Percentiles rank a stretch among this genome's conserved stretches.
Conservation (phyloP, 2,888 invertebrate species). For the Gisinianus flammeolus region DNA sequence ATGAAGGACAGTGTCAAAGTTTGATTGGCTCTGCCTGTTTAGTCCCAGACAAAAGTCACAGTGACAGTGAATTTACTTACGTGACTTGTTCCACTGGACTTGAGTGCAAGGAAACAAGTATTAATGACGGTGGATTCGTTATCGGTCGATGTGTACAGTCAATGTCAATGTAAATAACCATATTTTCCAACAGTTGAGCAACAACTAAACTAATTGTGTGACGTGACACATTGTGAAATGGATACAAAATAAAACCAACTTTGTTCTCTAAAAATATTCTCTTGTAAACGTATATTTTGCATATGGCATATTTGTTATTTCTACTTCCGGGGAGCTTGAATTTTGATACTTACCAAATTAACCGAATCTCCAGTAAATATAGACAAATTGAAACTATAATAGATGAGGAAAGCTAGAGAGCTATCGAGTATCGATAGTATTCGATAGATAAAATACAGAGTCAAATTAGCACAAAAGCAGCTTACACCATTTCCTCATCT, state of each 20-base stretch:
- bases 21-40: conserved; percentile 25
- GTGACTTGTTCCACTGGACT: not conserved
- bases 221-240: not conserved
- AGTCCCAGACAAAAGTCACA: not conserved
- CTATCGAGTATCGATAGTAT: too few species aligned
- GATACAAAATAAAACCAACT: not conserved
- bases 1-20: not conserved
- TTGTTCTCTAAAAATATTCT: not conserved
- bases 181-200: not conserved
- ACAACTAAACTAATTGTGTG: not conserved
- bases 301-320: not conserved
- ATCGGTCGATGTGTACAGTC: conserved; percentile 11
- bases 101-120: not conserved
- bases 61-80: not conserved
- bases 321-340: too few species aligned
- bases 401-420: too few species aligned
- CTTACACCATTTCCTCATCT: too few species aligned
- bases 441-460: too few species aligned
- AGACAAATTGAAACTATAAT: too few species aligned
- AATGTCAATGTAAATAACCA: not conserved
- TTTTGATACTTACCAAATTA: too few species aligned
- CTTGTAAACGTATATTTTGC: not conserved
- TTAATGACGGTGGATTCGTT: conserved; percentile 15
- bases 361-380: too few species aligned
- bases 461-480: too few species aligned